These are phyloP conservation scores for Hippocampus kuda DNA, from an alignment of 2,797 vertebrate genomes.

Conservation along the genomic window DNA sequence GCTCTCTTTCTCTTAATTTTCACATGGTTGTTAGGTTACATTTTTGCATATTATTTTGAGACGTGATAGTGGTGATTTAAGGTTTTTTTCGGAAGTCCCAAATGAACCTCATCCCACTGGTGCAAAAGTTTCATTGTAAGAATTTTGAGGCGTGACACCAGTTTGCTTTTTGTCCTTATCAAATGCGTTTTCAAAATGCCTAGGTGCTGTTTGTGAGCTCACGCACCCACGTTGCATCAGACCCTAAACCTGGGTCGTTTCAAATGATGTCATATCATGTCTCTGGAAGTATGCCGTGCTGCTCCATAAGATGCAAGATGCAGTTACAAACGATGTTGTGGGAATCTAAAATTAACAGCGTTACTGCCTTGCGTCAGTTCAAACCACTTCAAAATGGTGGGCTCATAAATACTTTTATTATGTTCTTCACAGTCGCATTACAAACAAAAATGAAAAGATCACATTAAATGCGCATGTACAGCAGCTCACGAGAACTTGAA, in stretches of 20 bases:
- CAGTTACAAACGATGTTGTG: background rate
- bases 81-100: too few relatives aligned
- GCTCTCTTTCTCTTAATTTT: too few relatives aligned
- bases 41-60: too few relatives aligned
- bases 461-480: constrained; percentile 51
- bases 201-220: background rate
- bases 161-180: background rate
- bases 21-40: too few relatives aligned
- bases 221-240: background rate
- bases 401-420: constrained; percentile 65
- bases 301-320: background rate
- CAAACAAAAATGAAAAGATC: constrained; percentile 34
- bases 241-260: background rate
- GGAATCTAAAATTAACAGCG: background rate
- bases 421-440: constrained; percentile 41
- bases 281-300: background rate
- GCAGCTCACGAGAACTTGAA: constrained; percentile 12
- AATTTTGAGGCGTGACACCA: background rate
- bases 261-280: background rate
- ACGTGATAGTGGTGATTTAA: too few relatives aligned
- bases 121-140: too few relatives aligned
- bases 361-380: background rate
- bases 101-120: too few relatives aligned
- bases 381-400: constrained; percentile 4
- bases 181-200: background rate